phyloP scores from a whole-genome alignment of 2,888 invertebrate species.

The Scaptomyza cyrtandrae region DNA sequence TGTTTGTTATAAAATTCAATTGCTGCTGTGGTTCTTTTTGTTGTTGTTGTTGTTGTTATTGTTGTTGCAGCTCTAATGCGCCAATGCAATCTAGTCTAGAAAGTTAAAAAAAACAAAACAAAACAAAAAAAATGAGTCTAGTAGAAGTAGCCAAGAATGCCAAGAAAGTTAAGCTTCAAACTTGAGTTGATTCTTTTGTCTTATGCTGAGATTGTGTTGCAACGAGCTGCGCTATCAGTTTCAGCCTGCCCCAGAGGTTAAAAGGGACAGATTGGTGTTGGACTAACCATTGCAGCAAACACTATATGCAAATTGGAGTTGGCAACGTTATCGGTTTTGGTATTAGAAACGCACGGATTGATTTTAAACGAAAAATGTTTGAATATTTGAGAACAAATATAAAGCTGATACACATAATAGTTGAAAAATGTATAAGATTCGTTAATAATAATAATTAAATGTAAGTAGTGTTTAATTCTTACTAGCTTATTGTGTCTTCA shows the following conservation, averaged over 20 bases:
- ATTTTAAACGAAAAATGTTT: not conserved
- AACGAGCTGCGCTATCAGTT: constrained; percentile 48
- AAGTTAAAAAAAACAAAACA: constrained; percentile 22
- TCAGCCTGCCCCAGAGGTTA: not conserved
- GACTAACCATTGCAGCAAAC: constrained; percentile 1
- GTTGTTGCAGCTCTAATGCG: constrained; percentile 40
- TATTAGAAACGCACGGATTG: constrained; percentile 7
- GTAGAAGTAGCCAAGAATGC: constrained; percentile 27
- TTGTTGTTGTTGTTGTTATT: constrained; percentile 26
- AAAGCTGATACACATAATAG: not conserved
- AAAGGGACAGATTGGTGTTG: too few relatives aligned
- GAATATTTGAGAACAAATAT: not conserved
- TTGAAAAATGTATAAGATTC: too few relatives aligned
- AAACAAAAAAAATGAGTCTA: constrained; percentile 15
- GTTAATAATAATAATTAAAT: too few relatives aligned
- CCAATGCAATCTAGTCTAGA: constrained; percentile 65
- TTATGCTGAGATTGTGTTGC: constrained; percentile 46
- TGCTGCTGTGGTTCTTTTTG: constrained; percentile 44
- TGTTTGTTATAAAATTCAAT: constrained; percentile 79
- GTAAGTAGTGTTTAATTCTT: too few relatives aligned
- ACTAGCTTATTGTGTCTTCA: too few relatives aligned
- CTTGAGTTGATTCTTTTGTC: constrained; percentile 42
- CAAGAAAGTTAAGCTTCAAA: constrained; percentile 60
- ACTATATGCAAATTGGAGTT: constrained; percentile 27
- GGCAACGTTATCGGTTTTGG: not conserved